These are phyloP conservation scores for Parelbella ahira DNA, from an alignment of 2,888 invertebrate species.

Conservation along the genomic window DNA sequence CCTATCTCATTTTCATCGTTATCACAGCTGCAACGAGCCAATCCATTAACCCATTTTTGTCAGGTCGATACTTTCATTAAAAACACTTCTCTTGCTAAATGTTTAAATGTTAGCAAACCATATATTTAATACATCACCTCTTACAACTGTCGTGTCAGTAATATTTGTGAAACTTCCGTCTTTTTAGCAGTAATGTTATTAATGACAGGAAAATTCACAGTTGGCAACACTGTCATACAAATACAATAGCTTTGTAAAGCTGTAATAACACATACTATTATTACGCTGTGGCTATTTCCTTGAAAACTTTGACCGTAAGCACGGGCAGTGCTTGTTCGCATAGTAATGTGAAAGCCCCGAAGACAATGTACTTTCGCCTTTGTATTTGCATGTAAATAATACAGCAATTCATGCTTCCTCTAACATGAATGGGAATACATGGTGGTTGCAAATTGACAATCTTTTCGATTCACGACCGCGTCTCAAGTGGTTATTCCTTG, in stretches of 20 bases:
- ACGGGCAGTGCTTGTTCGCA: conserved; percentile 36
- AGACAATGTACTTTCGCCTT: conserved; percentile 57
- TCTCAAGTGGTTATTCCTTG: conserved; percentile 20
- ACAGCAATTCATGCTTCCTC: conserved; percentile 36
- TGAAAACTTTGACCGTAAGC: conserved; percentile 39
- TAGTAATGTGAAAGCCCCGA: conserved; percentile 58
- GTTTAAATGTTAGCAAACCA: no score
- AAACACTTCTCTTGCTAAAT: no score
- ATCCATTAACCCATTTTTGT: no score
- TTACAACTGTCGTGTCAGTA: no score
- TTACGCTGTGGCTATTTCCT: conserved; percentile 44
- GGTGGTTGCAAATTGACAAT: conserved; percentile 28
- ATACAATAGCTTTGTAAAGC: conserved; percentile 41
- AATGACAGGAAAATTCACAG: conserved; percentile 13
- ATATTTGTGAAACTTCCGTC: no score
- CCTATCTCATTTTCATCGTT: no score
- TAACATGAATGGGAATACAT: conserved; percentile 31
- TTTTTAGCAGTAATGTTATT: no score
- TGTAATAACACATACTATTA: conserved; percentile 36
- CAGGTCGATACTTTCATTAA: no score
- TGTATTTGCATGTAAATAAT: conserved; percentile 49
- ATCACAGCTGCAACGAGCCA: no score
- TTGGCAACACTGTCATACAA: neutral
- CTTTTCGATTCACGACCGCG: conserved; percentile 27
- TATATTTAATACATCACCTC: no score